phyloP scores from a whole-genome alignment of 2,888 invertebrate species.

The Gymnocheta viridis region DNA sequence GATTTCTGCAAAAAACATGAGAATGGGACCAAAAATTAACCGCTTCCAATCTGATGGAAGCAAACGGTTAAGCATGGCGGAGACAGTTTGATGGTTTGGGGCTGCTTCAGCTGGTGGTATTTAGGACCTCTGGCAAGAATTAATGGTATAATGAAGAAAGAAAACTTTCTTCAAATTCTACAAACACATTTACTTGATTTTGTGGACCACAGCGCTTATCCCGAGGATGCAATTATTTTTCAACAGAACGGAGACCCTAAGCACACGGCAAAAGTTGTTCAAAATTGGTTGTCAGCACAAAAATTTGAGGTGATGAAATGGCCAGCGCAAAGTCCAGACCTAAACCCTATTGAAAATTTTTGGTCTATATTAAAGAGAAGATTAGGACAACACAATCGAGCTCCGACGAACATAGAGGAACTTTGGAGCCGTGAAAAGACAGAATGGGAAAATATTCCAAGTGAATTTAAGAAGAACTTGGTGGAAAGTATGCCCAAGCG shows the following conservation, averaged over 20 bases:
- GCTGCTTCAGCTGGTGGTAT: neutral
- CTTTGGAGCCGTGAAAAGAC: neutral
- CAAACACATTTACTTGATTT: neutral
- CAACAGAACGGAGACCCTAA: neutral
- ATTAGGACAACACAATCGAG: neutral
- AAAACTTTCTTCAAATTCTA: neutral
- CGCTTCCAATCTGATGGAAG: neutral
- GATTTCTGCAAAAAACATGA: neutral
- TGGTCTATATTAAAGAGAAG: neutral
- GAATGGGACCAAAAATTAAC: neutral
- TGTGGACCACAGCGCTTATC: neutral
- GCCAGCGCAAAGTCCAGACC: neutral
- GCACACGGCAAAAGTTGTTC: neutral
- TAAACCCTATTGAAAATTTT: neutral
- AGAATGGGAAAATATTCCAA: neutral
- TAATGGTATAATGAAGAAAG: neutral
- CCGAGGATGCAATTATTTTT: neutral
- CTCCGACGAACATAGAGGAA: neutral
- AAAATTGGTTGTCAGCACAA: neutral
- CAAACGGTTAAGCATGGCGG: neutral
- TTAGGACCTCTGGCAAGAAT: neutral
- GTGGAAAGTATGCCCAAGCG: conserved; percentile 4
- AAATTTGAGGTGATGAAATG: neutral
- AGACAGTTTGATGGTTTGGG: neutral
- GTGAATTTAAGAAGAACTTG: conserved; percentile 1